phyloP scores from a whole-genome alignment of 2,888 invertebrate genomes.

The Alloscopus bannaensis region DNA sequence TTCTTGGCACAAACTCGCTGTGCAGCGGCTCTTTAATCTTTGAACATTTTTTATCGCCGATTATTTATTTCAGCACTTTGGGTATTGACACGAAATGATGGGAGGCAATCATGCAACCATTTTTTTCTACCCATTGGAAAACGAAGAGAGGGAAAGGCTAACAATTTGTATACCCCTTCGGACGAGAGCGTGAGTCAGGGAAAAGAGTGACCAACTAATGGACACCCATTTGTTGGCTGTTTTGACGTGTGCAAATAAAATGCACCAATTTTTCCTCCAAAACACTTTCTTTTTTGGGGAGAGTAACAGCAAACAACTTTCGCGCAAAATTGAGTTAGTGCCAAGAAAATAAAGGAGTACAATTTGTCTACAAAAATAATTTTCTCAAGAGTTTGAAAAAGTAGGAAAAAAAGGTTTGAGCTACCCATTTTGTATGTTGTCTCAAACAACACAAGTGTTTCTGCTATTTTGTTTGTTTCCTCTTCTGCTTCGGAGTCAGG shows the following conservation, averaged over 20 bases:
- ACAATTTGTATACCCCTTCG: conserved; percentile 3
- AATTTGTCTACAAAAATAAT: conserved; percentile 51
- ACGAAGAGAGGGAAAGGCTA: conserved; percentile 28
- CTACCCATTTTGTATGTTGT: no score
- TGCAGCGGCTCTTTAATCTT: no score
- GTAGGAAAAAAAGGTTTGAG: no score
- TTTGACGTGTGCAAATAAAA: no score
- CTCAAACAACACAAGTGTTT: neutral
- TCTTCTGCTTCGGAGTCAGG: no score
- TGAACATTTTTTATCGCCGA: no score
- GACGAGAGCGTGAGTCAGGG: no score
- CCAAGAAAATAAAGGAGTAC: conserved; percentile 71
- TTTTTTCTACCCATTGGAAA: conserved; percentile 68
- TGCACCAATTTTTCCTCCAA: conserved; percentile 57
- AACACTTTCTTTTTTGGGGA: conserved; percentile 57
- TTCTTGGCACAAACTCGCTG: no score
- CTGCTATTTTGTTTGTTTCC: conserved; percentile 7
- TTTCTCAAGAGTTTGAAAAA: no score
- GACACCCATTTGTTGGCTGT: conserved; percentile 73
- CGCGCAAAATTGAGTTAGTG: conserved; percentile 73
- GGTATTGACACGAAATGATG: conserved; percentile 73
- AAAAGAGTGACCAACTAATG: conserved; percentile 74
- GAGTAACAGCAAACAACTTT: no score
- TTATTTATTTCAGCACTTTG: conserved; percentile 73
- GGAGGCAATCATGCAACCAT: conserved; percentile 69